Percentiles rank a stretch among this genome's conserved stretches.
Conservation (phyloP, 2,113 vertebrate genomes). For the Mungos mungo region DNA sequence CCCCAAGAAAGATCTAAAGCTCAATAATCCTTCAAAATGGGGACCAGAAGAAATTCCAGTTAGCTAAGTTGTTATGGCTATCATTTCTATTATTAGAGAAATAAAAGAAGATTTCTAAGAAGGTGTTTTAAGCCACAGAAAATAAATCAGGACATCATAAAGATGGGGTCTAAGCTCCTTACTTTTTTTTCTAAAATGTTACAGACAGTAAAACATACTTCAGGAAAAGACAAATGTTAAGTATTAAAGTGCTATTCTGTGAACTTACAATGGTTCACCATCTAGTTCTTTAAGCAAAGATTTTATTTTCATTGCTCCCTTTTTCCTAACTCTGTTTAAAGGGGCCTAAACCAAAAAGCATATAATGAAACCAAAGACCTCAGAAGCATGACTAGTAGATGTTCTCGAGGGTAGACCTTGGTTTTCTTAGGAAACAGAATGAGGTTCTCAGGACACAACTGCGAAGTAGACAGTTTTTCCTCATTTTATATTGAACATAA, state of each 20-base stretch:
- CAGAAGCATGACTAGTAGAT: neutral
- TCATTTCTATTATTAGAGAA: constrained; percentile 2
- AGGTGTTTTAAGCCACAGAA: neutral
- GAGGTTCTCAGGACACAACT: neutral
- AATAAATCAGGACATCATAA: neutral
- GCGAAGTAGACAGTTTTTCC: neutral
- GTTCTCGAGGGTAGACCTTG: neutral
- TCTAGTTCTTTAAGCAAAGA: neutral
- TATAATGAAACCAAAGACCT: neutral
- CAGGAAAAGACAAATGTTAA: neutral
- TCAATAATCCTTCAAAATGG: neutral
- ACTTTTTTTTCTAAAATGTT: neutral
- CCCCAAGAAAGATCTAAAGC: neutral
- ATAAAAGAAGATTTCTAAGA: neutral
- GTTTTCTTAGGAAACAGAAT: constrained; percentile 18
- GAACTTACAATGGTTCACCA: neutral
- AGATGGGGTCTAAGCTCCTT: neutral
- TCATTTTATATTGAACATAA: neutral
- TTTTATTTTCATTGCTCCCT: neutral
- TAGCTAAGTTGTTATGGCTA: neutral
- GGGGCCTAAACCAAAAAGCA: neutral
- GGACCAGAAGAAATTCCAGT: neutral
- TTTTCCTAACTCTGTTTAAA: constrained; percentile 51
- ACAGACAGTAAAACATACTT: constrained; percentile 20
- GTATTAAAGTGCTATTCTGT: neutral